These are phyloP conservation scores for Pycnonotus jocosus DNA, from an alignment of 2,113 vertebrate species.

Conservation along the genomic window DNA sequence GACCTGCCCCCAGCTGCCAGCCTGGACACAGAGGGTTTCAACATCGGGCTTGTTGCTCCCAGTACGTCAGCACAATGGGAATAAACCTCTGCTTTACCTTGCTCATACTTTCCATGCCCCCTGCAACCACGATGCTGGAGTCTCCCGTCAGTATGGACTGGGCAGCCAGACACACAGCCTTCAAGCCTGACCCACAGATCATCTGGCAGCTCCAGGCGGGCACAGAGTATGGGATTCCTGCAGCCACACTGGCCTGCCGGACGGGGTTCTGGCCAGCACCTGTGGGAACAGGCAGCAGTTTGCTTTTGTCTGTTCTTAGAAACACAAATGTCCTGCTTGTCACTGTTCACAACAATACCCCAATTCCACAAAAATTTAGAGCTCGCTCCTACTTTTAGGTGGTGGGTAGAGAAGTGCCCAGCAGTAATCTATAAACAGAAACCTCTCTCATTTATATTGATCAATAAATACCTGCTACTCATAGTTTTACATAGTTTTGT, in stretches of 20 bases:
- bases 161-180: slow-evolving; percentile 87
- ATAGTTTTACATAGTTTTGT: background rate
- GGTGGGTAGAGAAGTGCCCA: background rate
- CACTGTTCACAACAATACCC: background rate
- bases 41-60: background rate
- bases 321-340: rapidly evolving
- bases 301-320: background rate
- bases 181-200: slow-evolving; percentile 94
- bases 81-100: slow-evolving; percentile 71
- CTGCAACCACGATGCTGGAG: slow-evolving; percentile 86
- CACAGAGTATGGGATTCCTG: slow-evolving; percentile 85
- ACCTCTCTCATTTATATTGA: background rate
- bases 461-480: background rate
- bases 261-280: slow-evolving; percentile 92
- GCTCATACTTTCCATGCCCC: slow-evolving; percentile 98
- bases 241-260: slow-evolving; percentile 85
- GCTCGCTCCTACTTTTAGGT: rapidly evolving
- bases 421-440: background rate
- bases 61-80: rapidly evolving
- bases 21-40: background rate
- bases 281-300: slow-evolving; percentile 25
- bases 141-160: slow-evolving; percentile 85
- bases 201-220: slow-evolving; percentile 97
- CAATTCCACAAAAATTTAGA: background rate
- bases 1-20: background rate